phyloP scores from a whole-genome alignment of 53 echinoderm and acorn worm genomes.

The Paracentrotus lividus region DNA sequence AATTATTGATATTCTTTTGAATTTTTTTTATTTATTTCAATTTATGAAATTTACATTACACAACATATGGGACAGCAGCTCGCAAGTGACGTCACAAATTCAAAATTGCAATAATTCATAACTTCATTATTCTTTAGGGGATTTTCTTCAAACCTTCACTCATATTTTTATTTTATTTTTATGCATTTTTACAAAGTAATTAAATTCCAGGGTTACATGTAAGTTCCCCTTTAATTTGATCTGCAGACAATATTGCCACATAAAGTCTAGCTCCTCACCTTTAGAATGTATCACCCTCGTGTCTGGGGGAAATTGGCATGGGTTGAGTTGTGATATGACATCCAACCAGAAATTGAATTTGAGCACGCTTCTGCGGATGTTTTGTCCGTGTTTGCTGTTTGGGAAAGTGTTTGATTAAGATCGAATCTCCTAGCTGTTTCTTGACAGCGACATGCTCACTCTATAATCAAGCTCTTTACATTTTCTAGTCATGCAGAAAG shows the following conservation, averaged over 20 bases:
- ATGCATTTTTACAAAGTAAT: too few relatives aligned
- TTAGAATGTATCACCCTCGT: background rate
- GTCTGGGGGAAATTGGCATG: constrained; percentile 18
- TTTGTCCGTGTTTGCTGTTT: background rate
- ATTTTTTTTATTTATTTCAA: too few relatives aligned
- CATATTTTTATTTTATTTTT: too few relatives aligned
- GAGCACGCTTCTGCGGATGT: background rate
- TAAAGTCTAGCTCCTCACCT: background rate
- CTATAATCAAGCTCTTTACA: background rate
- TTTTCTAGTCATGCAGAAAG: background rate
- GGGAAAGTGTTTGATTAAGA: background rate
- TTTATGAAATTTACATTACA: too few relatives aligned
- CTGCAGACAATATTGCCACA: constrained; percentile 2
- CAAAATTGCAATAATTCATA: too few relatives aligned
- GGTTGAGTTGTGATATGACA: background rate
- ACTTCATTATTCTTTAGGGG: too few relatives aligned
- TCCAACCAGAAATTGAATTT: constrained; percentile 29
- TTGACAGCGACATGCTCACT: background rate
- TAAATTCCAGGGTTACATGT: too few relatives aligned
- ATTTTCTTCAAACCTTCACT: too few relatives aligned
- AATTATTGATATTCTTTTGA: too few relatives aligned
- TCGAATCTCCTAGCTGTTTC: background rate
- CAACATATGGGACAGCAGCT: too few relatives aligned
- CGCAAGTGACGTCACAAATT: too few relatives aligned
- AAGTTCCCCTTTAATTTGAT: too few relatives aligned